Percentiles rank a stretch among this genome's conserved stretches.
Evolutionary conservation across 2,113 vertebrate species (phyloP).

Genomic region (Lagopus leucura): DNA sequence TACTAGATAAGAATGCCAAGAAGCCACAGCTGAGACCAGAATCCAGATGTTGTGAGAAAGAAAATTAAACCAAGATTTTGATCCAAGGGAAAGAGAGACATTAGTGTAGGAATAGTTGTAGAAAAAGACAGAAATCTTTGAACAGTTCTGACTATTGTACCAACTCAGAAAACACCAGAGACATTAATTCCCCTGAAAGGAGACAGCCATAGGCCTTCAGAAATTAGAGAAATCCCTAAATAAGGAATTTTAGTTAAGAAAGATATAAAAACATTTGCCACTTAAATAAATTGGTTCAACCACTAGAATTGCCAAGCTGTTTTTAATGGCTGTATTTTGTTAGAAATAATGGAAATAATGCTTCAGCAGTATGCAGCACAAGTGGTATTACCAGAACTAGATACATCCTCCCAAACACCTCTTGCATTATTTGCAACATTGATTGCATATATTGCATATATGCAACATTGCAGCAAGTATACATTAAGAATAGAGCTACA

Average conservation of each 20-base stretch:
- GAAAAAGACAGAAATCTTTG: background rate
- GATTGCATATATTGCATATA: too few species aligned
- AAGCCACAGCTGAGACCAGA: background rate
- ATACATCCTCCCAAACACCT: background rate
- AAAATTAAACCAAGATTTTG: background rate
- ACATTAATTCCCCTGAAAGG: background rate
- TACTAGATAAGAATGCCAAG: background rate
- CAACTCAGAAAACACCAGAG: background rate
- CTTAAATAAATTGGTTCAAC: background rate
- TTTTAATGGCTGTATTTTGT: background rate
- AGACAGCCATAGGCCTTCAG: background rate
- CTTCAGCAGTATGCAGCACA: background rate
- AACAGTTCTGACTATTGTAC: background rate
- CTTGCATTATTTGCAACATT: too few species aligned
- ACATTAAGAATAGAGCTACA: background rate
- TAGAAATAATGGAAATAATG: background rate
- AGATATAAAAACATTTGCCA: background rate
- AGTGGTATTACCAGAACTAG: background rate
- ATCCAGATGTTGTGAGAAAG: background rate
- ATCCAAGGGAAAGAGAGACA: background rate
- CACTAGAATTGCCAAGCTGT: background rate
- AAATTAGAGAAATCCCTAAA: background rate
- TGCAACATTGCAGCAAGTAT: background rate
- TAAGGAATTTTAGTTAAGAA: background rate
- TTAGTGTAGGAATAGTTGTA: background rate